Percentiles rank a stretch among this genome's conserved stretches.
These are phyloP conservation scores for Montifringilla adamsi DNA, from an alignment of 2,113 vertebrate genomes.

Conservation along the genomic window DNA sequence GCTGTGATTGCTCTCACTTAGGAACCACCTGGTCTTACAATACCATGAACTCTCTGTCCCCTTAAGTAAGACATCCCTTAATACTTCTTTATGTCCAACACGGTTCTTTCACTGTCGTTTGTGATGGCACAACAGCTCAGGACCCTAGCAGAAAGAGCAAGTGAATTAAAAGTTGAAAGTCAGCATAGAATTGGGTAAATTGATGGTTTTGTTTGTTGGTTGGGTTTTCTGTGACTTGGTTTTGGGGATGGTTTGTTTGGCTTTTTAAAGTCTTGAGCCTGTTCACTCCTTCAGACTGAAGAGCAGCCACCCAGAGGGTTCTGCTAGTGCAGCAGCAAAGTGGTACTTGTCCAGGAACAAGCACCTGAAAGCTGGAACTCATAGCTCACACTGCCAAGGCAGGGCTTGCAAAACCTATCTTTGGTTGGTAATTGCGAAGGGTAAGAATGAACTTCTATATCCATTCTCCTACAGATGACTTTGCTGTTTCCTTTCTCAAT, in stretches of 20 bases:
- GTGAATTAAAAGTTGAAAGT: not conserved
- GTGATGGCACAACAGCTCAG: not conserved
- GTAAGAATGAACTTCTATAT: not conserved
- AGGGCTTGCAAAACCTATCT: not conserved
- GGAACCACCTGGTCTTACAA: not conserved
- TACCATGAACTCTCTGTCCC: not conserved
- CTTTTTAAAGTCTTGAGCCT: not conserved
- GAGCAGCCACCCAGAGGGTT: not conserved
- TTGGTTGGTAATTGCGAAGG: fast-evolving
- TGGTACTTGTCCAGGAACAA: not conserved
- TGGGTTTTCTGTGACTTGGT: not conserved
- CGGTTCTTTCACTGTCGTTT: not conserved
- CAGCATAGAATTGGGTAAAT: not conserved
- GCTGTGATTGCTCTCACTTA: not conserved
- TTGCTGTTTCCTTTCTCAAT: not conserved
- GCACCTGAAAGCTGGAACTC: not conserved
- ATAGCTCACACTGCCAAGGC: not conserved
- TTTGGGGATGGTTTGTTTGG: not conserved
- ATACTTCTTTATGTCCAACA: not conserved
- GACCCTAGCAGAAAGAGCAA: not conserved
- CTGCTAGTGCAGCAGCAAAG: not conserved
- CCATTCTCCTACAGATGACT: not conserved
- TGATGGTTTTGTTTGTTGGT: not conserved
- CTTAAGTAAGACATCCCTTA: not conserved
- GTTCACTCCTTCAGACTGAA: not conserved